Percentiles rank a stretch among this genome's conserved stretches.
Evolutionary conservation across 2,113 vertebrate species (phyloP).

Genomic region (Malurus elegans): DNA sequence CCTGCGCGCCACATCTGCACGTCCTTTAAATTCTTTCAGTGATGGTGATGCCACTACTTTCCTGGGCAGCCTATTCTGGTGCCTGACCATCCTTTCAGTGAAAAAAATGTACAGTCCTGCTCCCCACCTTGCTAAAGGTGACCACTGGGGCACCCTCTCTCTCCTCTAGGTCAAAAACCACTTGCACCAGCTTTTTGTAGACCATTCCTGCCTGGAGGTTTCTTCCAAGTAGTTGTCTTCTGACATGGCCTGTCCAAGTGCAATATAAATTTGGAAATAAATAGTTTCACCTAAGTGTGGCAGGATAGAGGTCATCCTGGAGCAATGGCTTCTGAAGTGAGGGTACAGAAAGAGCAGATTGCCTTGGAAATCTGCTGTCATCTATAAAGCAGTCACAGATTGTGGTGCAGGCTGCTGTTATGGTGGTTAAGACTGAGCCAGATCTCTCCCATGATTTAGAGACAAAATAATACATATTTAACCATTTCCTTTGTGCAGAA

Average conservation of each 20-base stretch:
- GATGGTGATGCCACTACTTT: background rate
- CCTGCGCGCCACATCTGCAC: accelerated
- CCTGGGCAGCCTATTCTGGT: background rate
- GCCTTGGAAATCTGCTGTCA: background rate
- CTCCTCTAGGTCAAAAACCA: background rate
- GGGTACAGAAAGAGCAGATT: background rate
- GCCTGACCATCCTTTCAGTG: background rate
- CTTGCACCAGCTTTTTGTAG: background rate
- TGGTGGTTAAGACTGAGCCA: background rate
- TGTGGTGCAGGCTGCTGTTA: background rate
- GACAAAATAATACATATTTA: background rate
- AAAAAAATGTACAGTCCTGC: background rate
- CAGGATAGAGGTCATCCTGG: accelerated
- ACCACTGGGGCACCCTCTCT: accelerated
- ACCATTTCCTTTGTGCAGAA: background rate
- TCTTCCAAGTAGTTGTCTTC: background rate
- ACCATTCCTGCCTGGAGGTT: background rate
- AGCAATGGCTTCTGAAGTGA: background rate
- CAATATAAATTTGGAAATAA: background rate
- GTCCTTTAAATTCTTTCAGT: background rate
- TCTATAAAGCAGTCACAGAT: background rate
- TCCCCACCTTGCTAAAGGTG: accelerated
- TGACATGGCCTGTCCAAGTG: background rate
- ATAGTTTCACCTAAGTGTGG: accelerated
- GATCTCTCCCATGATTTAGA: background rate